A percentile compares a stretch with the other conserved stretches of the same genome.
These are phyloP conservation scores for Eledone cirrhosa DNA, from an alignment of 2,888 invertebrate species.

Conservation along the genomic window DNA sequence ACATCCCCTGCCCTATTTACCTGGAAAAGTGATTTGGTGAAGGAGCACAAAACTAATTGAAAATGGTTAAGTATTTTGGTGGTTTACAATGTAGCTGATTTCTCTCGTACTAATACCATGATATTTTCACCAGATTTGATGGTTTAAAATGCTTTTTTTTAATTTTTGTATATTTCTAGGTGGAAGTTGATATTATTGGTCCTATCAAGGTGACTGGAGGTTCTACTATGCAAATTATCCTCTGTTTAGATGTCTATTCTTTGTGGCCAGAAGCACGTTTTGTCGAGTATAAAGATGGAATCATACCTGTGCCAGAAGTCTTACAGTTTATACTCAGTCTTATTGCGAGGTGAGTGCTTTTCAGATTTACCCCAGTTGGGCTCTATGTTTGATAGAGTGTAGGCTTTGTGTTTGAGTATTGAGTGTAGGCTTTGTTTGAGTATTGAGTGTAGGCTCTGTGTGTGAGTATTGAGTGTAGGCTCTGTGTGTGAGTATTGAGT, in stretches of 20 bases:
- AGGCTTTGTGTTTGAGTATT: too few relatives aligned
- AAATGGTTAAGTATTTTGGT: too few relatives aligned
- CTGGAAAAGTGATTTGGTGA: too few relatives aligned
- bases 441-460: too few relatives aligned
- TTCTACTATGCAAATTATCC: conserved; percentile 37
- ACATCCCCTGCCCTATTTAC: too few relatives aligned
- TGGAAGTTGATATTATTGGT: conserved; percentile 45
- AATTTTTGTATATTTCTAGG: conserved; percentile 36
- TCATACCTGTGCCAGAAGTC: conserved; percentile 37
- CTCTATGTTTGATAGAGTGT: too few relatives aligned
- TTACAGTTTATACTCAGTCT: conserved; percentile 43
- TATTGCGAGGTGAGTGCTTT: conserved; percentile 42
- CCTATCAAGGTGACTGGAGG: conserved; percentile 33
- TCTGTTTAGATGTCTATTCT: conserved; percentile 44
- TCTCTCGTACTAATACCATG: conserved; percentile 10
- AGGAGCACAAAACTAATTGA: too few relatives aligned
- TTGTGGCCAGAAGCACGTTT: conserved; percentile 45
- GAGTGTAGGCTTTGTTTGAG: too few relatives aligned
- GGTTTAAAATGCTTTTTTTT: not conserved
- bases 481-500: too few relatives aligned
- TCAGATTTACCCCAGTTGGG: too few relatives aligned
- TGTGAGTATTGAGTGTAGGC: too few relatives aligned
- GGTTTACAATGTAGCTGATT: too few relatives aligned
- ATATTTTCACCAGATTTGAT: not conserved
- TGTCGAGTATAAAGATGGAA: conserved; percentile 33